Percentiles rank a stretch among this genome's conserved stretches.
Conservation (phyloP, 2,113 vertebrate genomes). For the Dromaius novaehollandiae region DNA sequence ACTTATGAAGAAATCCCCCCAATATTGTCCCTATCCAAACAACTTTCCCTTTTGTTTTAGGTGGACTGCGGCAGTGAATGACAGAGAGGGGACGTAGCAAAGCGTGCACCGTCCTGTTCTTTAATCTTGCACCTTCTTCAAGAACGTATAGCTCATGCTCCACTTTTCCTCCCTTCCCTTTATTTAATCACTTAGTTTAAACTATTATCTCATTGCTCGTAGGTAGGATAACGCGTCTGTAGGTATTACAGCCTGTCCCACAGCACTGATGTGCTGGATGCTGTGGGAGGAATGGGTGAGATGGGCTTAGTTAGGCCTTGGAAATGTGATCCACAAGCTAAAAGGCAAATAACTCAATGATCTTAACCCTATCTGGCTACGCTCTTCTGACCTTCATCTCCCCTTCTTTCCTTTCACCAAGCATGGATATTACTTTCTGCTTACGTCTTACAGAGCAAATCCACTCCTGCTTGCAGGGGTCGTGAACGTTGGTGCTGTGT, state of each 20-base stretch:
- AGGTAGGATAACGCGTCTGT: too few species aligned
- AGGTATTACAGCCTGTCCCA: neutral
- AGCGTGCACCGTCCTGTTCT: neutral
- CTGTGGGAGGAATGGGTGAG: neutral
- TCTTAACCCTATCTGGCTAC: neutral
- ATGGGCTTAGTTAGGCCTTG: neutral
- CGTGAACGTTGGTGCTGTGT: neutral
- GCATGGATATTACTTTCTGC: neutral
- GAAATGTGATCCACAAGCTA: neutral
- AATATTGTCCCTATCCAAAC: neutral
- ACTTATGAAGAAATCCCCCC: neutral
- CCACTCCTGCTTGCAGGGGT: neutral
- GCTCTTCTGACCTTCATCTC: neutral
- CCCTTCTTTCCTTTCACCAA: constrained; percentile 28
- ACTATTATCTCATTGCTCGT: too few species aligned
- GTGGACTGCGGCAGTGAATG: too few species aligned
- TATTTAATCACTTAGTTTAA: too few species aligned
- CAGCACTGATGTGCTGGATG: too few species aligned
- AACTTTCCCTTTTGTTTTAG: neutral
- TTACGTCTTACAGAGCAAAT: neutral
- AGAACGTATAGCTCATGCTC: neutral
- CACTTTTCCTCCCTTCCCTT: neutral
- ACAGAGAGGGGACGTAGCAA: neutral
- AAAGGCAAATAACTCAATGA: neutral
- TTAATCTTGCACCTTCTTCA: neutral